A percentile compares a stretch with the other conserved stretches of the same genome.
phyloP scores from a whole-genome alignment of 1,140 invertebrate genomes.

The Linepithema humile region DNA sequence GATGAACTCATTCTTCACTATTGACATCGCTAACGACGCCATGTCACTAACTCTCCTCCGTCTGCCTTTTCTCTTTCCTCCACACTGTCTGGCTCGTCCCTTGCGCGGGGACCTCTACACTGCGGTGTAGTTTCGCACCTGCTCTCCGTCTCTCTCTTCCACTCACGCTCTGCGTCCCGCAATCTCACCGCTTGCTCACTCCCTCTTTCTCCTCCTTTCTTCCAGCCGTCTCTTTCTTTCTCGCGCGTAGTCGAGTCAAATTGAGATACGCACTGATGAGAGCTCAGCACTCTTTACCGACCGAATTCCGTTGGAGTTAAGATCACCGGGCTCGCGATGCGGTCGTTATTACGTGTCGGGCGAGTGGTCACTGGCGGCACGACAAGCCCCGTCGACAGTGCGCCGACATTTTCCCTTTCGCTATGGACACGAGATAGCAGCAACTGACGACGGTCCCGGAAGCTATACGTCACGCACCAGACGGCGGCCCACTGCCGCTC shows the following conservation, averaged over 20 bases:
- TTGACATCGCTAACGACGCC: constrained; percentile 75
- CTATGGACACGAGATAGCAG: constrained; percentile 62
- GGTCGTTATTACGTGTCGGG: not conserved
- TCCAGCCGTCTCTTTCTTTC: not conserved
- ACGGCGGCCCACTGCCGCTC: constrained; percentile 20
- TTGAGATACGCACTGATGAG: constrained; percentile 36
- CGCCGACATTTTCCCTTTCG: constrained; percentile 82
- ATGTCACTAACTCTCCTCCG: constrained; percentile 73
- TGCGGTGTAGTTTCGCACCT: constrained; percentile 32
- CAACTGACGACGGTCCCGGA: constrained; percentile 74
- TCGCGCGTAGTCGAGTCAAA: constrained; percentile 37
- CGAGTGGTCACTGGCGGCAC: constrained; percentile 76
- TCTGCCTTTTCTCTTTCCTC: constrained; percentile 54
- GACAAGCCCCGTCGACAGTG: constrained; percentile 80
- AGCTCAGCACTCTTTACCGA: not conserved
- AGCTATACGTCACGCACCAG: constrained; percentile 68
- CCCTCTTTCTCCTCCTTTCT: not conserved
- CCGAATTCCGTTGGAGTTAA: not conserved
- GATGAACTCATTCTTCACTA: constrained; percentile 89
- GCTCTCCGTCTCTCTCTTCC: not conserved
- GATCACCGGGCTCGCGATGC: not conserved
- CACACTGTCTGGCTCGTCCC: constrained; percentile 34
- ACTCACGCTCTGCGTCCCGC: not conserved
- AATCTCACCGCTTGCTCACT: not conserved
- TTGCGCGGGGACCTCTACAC: constrained; percentile 11